Evolutionary conservation across 2,113 vertebrate species (phyloP), one percentile per base, ranked within the genome.

Genomic region (Lepisosteus oculatus): DNA sequence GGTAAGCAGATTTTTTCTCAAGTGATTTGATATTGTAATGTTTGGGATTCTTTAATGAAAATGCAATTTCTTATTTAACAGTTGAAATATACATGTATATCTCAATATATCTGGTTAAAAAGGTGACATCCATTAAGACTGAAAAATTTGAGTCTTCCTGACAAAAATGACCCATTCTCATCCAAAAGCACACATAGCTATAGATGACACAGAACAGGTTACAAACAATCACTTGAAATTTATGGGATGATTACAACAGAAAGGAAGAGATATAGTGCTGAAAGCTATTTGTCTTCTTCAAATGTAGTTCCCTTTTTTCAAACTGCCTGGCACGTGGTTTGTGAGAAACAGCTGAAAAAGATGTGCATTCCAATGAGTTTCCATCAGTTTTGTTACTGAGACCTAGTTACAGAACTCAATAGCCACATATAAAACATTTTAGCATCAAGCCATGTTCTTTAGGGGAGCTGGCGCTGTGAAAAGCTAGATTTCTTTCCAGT

Each of bases 81-180:
- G 17, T 69, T 73, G 12, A 4, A 68, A 51, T 71, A 70, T 8
- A 17, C 42, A 70, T 56, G 65, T 74, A 63, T 68, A 29, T 29
- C 29, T 71, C 75, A 68, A 74, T 76, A 61, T 55, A 65, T 81
- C 73, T 74, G 72, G 56, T 80, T 71, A 80, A 79, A 71, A 69
- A 74, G 61, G 71, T 73, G 64, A 62, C 65, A 69, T 71, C 74
- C 72, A 68, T 69, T 62, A 68, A 69, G 71, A 74, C 67, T 77
- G 59, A 63, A 78, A 56, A 68, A 13, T n/a, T 5, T 15, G 11
- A 65, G 43, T 64, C 62, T 42, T 70, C 14, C 44, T 61, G 6
- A 70, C 55, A 47, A 70, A 66, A 70, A 70, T 66, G n/a, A 74
- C 67, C 63, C 65, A 65, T 44, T 54, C 70, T 72, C 71, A 47